Conservation (phyloP, 2,113 vertebrate genomes). For the Cynocephalus volans region DNA sequence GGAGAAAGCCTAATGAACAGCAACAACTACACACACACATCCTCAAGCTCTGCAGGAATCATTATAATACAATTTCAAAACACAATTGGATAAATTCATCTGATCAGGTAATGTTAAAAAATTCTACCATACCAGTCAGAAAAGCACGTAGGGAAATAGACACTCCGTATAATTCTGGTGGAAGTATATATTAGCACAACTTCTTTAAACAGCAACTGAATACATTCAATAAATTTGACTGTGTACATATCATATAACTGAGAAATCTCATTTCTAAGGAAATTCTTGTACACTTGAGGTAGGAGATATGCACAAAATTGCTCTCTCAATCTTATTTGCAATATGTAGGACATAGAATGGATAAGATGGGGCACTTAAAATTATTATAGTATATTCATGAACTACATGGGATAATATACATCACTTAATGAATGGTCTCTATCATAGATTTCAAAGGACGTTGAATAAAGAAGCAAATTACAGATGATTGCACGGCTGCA, state of each 20-base stretch:
- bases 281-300: background rate
- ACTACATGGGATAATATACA: background rate
- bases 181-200: background rate
- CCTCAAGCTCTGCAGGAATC: background rate
- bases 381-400: background rate
- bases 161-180: background rate
- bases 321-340: background rate
- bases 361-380: background rate
- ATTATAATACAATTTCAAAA: background rate
- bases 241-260: background rate
- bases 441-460: background rate
- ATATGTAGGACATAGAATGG: background rate
- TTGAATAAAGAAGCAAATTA: background rate
- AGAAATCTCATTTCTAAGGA: background rate
- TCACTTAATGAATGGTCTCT: background rate
- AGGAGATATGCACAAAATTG: background rate
- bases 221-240: background rate
- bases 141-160: background rate
- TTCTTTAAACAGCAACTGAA: background rate
- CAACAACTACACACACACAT: no score
- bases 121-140: background rate
- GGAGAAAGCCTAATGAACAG: background rate
- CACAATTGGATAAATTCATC: background rate
- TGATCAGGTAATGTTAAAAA: background rate
- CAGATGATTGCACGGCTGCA: background rate